These are phyloP conservation scores for Hypomecis punctinalis DNA, from an alignment of 2,888 invertebrate species.

Conservation along the genomic window DNA sequence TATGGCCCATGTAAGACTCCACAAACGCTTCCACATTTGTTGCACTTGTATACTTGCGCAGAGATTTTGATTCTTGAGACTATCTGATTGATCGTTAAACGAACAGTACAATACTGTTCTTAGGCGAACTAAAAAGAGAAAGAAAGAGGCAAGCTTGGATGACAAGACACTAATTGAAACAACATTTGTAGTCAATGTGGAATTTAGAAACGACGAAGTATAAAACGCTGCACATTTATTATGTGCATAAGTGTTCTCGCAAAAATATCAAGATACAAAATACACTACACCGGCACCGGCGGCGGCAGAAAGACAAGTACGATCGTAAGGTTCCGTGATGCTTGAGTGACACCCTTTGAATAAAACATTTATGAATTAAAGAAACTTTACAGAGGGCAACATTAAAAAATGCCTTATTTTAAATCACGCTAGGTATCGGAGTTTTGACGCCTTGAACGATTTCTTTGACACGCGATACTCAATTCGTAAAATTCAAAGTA, in stretches of 20 bases:
- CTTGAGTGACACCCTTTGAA: slow-evolving; percentile 50
- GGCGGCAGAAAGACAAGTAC: slow-evolving; percentile 35
- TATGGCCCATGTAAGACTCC: slow-evolving; percentile 36
- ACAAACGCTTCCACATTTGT: slow-evolving; percentile 20
- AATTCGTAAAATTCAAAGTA: too few species aligned
- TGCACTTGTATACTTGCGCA: slow-evolving; percentile 18
- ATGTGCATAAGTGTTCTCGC: slow-evolving; percentile 44
- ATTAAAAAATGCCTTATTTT: slow-evolving; percentile 28
- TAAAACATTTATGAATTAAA: slow-evolving; percentile 54
- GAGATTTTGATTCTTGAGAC: not conserved
- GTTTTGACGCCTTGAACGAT: slow-evolving; percentile 19
- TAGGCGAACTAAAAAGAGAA: not conserved
- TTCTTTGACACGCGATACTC: slow-evolving; percentile 14
- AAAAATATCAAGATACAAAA: slow-evolving; percentile 42
- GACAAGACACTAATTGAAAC: slow-evolving; percentile 19
- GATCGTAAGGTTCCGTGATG: slow-evolving; percentile 48
- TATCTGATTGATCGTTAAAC: not conserved
- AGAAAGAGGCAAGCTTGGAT: not conserved
- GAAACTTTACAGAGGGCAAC: slow-evolving; percentile 45
- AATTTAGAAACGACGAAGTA: slow-evolving; percentile 35
- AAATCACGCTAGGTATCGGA: slow-evolving; percentile 26
- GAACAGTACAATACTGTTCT: not conserved
- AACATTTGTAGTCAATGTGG: slow-evolving; percentile 18
- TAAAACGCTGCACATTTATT: slow-evolving; percentile 46
- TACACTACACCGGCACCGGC: slow-evolving; percentile 29